Evolutionary conservation across 2,797 vertebrate species (phyloP), one percentile per base, ranked within the genome.

Genomic region (Spizella passerina): DNA sequence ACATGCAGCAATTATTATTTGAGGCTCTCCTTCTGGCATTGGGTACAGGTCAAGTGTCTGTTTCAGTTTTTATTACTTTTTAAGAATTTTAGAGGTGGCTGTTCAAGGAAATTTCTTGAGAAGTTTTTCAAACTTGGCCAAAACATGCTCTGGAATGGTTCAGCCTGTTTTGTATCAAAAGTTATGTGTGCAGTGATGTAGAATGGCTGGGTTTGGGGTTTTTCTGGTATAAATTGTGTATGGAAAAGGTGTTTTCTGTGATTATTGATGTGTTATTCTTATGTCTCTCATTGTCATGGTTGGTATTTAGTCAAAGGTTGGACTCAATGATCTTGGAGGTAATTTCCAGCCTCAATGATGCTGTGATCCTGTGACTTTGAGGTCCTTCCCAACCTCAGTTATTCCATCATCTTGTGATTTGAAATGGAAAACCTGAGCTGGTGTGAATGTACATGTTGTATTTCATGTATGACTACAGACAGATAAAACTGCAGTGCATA

Each of bases 381-480:
- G 21, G 7, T 34, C 10, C 16, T 30, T 46, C 52, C 41, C 66
- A n/a, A 1, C 39, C 21, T 29, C 6, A 41, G 0, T 16, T 16
- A 16, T 64, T 47, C 49, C 12, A 3, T 14, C 30, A 8, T 43
- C 12, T 27, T 49, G 17, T 32, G 32, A 39, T 61, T 61, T 10
- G 2, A 3, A 49, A 46, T 23, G 49, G 44, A 15, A n/a, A 66
- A 80, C 46, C 50, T 46, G 86, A 71, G 81, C 17, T 57, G 85
- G 10, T 80, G 21, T 21, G 47, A 39, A 10, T 18, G 6, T 5
- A 4, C 0, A 0, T 8, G 13, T 4, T 4, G 1, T 18, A 3
- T 26, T 36, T 43, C 8, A 61, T 2, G 1, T 6, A 6, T 0
- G 5, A n/a, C 7, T 16, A 7, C 13, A 50, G 14, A 13, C 12